Evolutionary conservation across 2,113 vertebrate species (phyloP).

Genomic region (Elaphurus davidianus): DNA sequence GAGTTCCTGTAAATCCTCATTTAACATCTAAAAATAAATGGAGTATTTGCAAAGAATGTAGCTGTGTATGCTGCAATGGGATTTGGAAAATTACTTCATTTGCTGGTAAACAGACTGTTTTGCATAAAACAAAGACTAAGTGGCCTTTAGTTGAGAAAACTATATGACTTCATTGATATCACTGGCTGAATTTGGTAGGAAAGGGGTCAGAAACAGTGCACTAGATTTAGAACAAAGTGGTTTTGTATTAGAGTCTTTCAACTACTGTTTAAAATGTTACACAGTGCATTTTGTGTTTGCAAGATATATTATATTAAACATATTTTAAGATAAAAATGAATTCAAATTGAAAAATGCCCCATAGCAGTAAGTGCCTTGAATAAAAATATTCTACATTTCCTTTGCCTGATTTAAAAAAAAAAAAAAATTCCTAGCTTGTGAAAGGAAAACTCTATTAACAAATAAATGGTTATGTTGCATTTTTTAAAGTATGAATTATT

Average conservation of each 20-base stretch:
- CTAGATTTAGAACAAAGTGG: conserved; percentile 50
- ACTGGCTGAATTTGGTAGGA: conserved; percentile 20
- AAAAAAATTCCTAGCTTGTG: neutral
- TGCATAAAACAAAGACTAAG: neutral
- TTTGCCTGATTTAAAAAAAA: neutral
- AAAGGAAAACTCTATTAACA: neutral
- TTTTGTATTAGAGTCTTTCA: conserved; percentile 38
- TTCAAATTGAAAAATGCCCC: neutral
- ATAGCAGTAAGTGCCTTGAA: neutral
- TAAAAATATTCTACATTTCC: neutral
- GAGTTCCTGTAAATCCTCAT: neutral
- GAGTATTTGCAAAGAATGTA: neutral
- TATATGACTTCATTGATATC: conserved; percentile 31
- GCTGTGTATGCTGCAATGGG: neutral
- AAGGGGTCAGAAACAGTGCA: neutral
- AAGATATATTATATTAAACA: conserved; percentile 38
- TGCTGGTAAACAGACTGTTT: conserved; percentile 26
- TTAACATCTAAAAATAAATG: conserved; percentile 11
- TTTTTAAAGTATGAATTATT: neutral
- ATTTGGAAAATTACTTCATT: conserved; percentile 32
- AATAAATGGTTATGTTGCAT: neutral
- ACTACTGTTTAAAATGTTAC: conserved; percentile 37
- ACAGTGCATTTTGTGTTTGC: neutral
- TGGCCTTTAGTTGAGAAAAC: neutral
- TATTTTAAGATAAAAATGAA: conserved; percentile 48